Conservation (phyloP, 2,797 vertebrate genomes). For the Hirundo rustica region DNA sequence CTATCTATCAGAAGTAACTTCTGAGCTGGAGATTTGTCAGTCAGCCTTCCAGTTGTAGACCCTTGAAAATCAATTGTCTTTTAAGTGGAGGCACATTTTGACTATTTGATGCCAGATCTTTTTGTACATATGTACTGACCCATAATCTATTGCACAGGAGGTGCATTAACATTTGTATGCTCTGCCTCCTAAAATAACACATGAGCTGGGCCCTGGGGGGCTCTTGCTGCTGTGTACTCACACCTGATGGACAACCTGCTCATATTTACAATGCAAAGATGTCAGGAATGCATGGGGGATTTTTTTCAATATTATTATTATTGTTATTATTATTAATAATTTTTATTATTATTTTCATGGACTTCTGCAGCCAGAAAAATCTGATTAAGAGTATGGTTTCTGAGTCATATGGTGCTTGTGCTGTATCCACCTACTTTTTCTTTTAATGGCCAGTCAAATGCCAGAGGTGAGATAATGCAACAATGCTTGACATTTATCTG, state of each 20-base stretch:
- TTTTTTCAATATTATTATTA: not conserved
- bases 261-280: not conserved
- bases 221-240: not conserved
- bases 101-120: not conserved
- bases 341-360: not conserved
- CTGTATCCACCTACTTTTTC: not conserved
- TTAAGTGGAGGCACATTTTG: not conserved
- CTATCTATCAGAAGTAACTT: not conserved
- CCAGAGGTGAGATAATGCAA: slow-evolving; percentile 9
- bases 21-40: not conserved
- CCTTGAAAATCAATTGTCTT: not conserved
- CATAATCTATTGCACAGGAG: not conserved
- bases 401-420: not conserved
- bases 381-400: not conserved
- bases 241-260: not conserved
- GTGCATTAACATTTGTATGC: not conserved
- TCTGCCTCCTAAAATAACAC: not conserved
- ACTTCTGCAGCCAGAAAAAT: not conserved
- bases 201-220: not conserved
- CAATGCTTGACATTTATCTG: not conserved
- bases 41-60: not conserved
- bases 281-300: not conserved
- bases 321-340: not conserved
- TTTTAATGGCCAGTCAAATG: slow-evolving; percentile 14
- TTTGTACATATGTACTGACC: not conserved